These are phyloP conservation scores for Mechanitis mazaeus DNA, from an alignment of 2,888 invertebrate species.

Conservation along the genomic window DNA sequence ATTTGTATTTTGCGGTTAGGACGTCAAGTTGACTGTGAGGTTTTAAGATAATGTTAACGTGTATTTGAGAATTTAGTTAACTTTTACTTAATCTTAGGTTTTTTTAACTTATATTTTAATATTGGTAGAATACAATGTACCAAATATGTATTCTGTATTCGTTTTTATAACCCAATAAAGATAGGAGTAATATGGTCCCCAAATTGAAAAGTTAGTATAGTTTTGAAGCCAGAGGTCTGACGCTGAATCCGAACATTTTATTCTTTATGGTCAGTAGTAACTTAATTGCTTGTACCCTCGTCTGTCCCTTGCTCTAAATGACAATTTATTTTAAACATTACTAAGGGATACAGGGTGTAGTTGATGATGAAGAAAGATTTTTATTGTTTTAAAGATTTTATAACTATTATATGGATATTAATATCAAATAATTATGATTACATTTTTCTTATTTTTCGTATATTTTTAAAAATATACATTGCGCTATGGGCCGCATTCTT, in stretches of 20 bases:
- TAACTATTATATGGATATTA: too few species aligned
- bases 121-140: too few species aligned
- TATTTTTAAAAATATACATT: background rate
- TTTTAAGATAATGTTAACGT: background rate
- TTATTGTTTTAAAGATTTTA: too few species aligned
- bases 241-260: constrained; percentile 62
- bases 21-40: constrained; percentile 55
- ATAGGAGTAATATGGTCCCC: constrained; percentile 7
- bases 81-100: background rate
- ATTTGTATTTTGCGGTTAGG: constrained; percentile 67
- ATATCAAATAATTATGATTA: background rate
- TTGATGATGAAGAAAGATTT: too few species aligned
- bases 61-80: background rate
- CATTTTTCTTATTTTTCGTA: background rate
- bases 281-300: constrained; percentile 73
- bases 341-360: constrained; percentile 26
- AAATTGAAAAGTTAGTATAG: constrained; percentile 44
- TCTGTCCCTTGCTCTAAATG: constrained; percentile 66
- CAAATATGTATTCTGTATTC: constrained; percentile 17
- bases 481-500: background rate
- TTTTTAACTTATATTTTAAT: background rate
- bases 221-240: constrained; percentile 36
- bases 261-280: constrained; percentile 62
- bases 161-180: too few species aligned
- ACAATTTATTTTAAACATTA: constrained; percentile 67